Conservation (phyloP, 2,797 vertebrate genomes). For the Poecilia gillii region DNA sequence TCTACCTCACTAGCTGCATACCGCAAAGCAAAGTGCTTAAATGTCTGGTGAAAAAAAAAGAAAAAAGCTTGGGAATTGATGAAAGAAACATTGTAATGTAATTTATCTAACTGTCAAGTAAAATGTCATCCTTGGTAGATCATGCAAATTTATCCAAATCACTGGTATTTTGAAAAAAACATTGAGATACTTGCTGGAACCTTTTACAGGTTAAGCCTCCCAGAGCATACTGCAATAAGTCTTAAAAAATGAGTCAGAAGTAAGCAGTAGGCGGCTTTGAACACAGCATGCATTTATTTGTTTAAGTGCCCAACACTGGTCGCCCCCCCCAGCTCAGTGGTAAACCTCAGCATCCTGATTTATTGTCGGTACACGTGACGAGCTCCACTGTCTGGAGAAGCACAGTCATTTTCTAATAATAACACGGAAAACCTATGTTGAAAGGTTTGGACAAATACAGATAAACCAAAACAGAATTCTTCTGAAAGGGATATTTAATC, state of each 20-base stretch:
- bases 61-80: not conserved
- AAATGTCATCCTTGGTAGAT: not conserved
- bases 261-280: not conserved
- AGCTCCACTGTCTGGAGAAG: not conserved
- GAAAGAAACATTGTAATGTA: not conserved
- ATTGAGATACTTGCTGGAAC: not conserved
- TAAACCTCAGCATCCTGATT: not conserved
- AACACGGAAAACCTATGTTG: not conserved
- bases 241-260: not conserved
- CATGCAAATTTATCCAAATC: not conserved
- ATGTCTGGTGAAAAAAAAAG: not conserved
- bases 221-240: not conserved
- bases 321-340: not conserved
- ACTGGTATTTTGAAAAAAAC: not conserved
- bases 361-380: not conserved
- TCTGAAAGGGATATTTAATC: not conserved
- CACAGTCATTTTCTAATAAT: not conserved
- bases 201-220: too few species aligned
- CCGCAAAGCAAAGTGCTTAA: not conserved
- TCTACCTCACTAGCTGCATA: conserved; percentile 8
- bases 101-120: not conserved
- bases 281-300: not conserved
- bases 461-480: not conserved
- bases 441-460: not conserved
- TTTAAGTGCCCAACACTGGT: conserved; percentile 1